Evolutionary conservation across 2,888 invertebrate species (phyloP), one percentile per base, ranked within the genome.

Genomic region (Drosophila percnosoma): DNA sequence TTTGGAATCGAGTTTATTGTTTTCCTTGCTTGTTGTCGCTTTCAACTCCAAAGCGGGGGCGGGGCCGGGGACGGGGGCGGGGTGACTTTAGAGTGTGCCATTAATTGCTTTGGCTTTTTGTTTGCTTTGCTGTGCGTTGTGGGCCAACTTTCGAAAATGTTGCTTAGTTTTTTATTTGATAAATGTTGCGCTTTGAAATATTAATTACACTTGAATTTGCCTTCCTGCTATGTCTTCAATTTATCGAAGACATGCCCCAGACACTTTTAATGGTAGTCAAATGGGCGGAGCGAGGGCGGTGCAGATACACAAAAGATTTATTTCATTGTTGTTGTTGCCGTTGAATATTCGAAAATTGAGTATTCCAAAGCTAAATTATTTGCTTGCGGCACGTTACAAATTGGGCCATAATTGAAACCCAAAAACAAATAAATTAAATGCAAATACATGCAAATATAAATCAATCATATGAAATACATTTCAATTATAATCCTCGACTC

Each of bases 121-220:
- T 77, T 59, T 54, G 63, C 40, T 27, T 61, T 24, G 54, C 24
- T 27, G 61, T 68, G 42, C 54, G 57, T 59, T 58, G 60, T 55
- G 42, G 58, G 77, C 72, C 71, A 86, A 86, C 87, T 86, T 86
- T 84, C 89, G 61, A 89, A 90, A 87, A 85, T 83, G 38, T 73
- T 74, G 64, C 69, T 68, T 79, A 60, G 63, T 57, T 81, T 74
- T 80, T 65, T 53, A 48, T 78, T 76, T 90, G 90, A 87, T 87
- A 90, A 90, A 90, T 87, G 87, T 75, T 82, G 71, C 67, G 80
- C 82, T 89, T 77, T 78, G 87, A 90, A 90, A 87, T 87, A 87
- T 87, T 87, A 90, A 90, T 90, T 90, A 87, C 90, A 89, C 84
- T 90, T 74, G 85, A 88, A 78, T 87, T 73, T 70, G 73, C 63